Evolutionary conservation across 2,888 invertebrate species (phyloP).

Genomic region (Trissoscelio sp.): DNA sequence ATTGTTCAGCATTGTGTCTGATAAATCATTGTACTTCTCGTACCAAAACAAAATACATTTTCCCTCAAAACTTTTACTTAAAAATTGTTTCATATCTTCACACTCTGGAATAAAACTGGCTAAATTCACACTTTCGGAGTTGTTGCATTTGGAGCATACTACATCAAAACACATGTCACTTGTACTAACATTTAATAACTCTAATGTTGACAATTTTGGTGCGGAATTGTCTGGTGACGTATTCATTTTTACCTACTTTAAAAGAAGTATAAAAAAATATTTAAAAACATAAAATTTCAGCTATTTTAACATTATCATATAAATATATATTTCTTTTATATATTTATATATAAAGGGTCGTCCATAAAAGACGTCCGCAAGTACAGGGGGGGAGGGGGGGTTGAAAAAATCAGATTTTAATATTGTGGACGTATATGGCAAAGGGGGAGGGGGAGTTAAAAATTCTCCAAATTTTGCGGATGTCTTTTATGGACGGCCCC

Average conservation of each 20-base stretch:
- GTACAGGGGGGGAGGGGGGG: no score
- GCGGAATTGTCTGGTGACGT: not conserved
- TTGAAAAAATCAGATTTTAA: no score
- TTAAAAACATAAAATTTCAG: not conserved
- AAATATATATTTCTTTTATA: no score
- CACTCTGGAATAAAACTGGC: not conserved
- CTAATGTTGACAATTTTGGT: not conserved
- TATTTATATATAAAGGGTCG: no score
- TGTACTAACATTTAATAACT: not conserved
- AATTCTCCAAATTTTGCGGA: no score
- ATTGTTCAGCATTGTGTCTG: not conserved
- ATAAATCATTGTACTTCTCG: not conserved
- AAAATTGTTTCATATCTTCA: conserved; percentile 3
- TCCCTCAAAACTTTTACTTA: not conserved
- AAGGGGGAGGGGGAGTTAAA: no score
- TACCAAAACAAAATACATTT: not conserved
- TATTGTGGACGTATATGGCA: no score
- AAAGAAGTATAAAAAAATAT: not conserved
- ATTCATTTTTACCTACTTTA: not conserved
- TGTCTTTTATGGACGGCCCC: no score
- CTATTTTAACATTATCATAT: no score
- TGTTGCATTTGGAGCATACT: conserved; percentile 8
- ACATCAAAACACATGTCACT: not conserved
- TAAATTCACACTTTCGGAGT: not conserved
- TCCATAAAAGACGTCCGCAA: no score